Conservation (phyloP, 2,113 vertebrate genomes). For the Polypterus senegalus region DNA sequence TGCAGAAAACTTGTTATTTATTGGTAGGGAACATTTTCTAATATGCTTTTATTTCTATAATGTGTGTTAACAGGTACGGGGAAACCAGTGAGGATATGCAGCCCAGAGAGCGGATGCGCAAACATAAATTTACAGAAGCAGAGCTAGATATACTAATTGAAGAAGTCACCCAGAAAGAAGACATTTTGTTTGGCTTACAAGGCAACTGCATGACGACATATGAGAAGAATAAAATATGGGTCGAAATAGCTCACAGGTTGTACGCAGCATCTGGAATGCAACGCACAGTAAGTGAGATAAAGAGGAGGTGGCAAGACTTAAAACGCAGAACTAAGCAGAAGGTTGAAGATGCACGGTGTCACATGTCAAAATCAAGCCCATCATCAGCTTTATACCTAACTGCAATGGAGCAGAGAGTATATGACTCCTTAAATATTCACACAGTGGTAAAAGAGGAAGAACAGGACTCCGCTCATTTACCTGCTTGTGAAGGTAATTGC, state of each 20-base stretch:
- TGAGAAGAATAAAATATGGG: slow-evolving; percentile 4
- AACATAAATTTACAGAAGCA: slow-evolving; percentile 5
- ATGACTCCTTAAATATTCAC: slow-evolving; percentile 2
- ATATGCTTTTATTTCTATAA: background rate
- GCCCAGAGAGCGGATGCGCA: slow-evolving; percentile 3
- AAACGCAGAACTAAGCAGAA: slow-evolving; percentile 4
- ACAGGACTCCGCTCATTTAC: background rate
- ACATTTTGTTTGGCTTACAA: slow-evolving; percentile 4
- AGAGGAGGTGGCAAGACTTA: slow-evolving; percentile 5
- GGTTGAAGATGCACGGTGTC: slow-evolving; percentile 2
- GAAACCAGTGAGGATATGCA: background rate
- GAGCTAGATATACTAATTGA: slow-evolving; percentile 1
- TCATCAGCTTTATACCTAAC: background rate
- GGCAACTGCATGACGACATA: slow-evolving; percentile 4
- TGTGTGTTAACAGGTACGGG: background rate
- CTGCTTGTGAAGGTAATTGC: background rate
- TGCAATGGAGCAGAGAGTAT: slow-evolving; percentile 3
- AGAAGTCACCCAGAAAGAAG: slow-evolving; percentile 4
- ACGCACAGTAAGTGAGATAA: slow-evolving; percentile 2
- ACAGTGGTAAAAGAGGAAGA: slow-evolving; percentile 3
- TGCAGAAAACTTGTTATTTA: background rate
- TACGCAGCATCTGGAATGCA: slow-evolving; percentile 1
- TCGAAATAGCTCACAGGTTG: slow-evolving; percentile 2
- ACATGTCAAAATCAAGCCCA: background rate
- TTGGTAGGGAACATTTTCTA: background rate